phyloP scores from a whole-genome alignment of 2,797 vertebrate species.

The Gobio occitaniae region DNA sequence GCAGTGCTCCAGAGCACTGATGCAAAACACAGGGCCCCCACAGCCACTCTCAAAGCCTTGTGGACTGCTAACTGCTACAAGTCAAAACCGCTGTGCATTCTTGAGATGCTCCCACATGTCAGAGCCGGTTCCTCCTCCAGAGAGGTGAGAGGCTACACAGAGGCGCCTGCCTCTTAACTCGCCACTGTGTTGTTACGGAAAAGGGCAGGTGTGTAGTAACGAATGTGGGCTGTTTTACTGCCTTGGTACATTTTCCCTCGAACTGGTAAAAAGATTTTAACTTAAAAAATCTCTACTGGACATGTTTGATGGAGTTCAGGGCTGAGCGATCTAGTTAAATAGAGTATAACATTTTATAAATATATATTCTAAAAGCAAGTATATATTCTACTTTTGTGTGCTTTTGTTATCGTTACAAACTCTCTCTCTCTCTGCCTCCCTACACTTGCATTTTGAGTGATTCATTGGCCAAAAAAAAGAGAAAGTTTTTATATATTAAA shows the following conservation, averaged over 20 bases:
- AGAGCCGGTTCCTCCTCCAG: slow-evolving; percentile 43
- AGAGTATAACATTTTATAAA: too few species aligned
- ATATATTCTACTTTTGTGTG: too few species aligned
- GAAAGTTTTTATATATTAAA: too few species aligned
- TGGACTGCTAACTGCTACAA: slow-evolving; percentile 44
- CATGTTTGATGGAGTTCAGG: neutral
- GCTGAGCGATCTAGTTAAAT: neutral
- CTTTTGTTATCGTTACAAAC: neutral
- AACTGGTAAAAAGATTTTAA: neutral
- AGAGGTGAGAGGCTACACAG: slow-evolving; percentile 36
- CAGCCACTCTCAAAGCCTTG: slow-evolving; percentile 31
- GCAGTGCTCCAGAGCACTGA: slow-evolving; percentile 14
- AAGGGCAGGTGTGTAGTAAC: slow-evolving; percentile 36
- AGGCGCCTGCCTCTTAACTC: slow-evolving; percentile 22
- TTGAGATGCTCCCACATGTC: slow-evolving; percentile 61
- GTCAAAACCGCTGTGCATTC: slow-evolving; percentile 54
- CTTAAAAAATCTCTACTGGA: neutral
- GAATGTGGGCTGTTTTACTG: slow-evolving; percentile 15
- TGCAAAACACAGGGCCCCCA: slow-evolving; percentile 17
- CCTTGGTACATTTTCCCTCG: neutral
- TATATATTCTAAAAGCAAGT: too few species aligned
- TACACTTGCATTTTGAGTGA: neutral
- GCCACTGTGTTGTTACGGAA: neutral
- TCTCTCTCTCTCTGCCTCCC: too few species aligned
- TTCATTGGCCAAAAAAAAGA: neutral